Evolutionary conservation across 2,888 invertebrate species (phyloP).

Genomic region (Heptascelio sp.): DNA sequence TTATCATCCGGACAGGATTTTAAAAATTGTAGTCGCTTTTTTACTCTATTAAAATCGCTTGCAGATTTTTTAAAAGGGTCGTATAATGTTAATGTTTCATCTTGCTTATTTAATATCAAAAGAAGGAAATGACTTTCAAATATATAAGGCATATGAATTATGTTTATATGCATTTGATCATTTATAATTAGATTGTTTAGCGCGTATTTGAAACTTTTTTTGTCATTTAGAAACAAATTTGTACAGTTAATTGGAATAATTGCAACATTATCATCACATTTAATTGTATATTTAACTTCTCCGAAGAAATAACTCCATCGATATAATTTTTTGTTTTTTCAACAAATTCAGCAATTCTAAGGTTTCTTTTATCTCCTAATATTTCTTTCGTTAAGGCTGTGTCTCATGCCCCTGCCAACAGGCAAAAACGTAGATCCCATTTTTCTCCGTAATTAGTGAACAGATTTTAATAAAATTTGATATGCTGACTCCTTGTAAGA

Average conservation of each 20-base stretch:
- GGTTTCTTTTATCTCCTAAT: not conserved
- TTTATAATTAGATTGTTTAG: not conserved
- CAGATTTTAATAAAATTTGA: too few relatives aligned
- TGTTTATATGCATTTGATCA: not conserved
- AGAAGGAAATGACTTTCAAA: not conserved
- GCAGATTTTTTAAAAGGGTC: not conserved
- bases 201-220: not conserved
- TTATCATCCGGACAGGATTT: not conserved
- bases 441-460: too few relatives aligned
- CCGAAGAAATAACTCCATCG: not conserved
- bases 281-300: not conserved
- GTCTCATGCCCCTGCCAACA: too few relatives aligned
- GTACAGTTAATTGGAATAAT: not conserved
- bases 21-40: not conserved
- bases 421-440: too few relatives aligned
- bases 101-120: not conserved
- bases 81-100: not conserved
- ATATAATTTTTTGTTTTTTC: not conserved
- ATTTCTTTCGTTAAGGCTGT: not conserved
- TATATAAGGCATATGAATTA: not conserved
- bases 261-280: not conserved
- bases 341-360: not conserved
- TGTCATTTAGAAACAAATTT: not conserved
- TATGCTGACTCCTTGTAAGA: too few relatives aligned
- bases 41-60: conserved; percentile 3